phyloP scores from a whole-genome alignment of 1,140 invertebrate genomes.

The Drosophila subobscura region DNA sequence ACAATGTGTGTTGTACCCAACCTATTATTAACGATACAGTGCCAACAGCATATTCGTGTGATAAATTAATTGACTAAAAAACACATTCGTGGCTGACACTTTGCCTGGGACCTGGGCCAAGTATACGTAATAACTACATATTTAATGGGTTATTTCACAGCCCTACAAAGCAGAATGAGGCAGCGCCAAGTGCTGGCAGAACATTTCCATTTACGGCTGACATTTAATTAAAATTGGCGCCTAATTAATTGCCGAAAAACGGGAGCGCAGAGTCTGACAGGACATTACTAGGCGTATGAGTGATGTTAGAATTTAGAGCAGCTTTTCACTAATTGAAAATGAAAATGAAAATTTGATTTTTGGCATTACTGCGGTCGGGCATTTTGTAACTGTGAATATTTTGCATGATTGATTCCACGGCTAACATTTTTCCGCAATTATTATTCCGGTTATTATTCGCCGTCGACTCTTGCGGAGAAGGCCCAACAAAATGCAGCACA shows the following conservation, averaged over 20 bases:
- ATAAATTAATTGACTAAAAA: slow-evolving; percentile 68
- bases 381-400: slow-evolving; percentile 2
- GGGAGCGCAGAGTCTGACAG: slow-evolving; percentile 44
- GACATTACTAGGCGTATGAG: slow-evolving; percentile 66
- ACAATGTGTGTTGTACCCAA: not conserved
- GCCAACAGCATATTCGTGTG: slow-evolving; percentile 31
- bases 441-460: slow-evolving; percentile 14
- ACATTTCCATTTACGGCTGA: slow-evolving; percentile 43
- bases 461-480: not conserved
- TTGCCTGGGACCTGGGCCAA: slow-evolving; percentile 38
- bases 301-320: slow-evolving; percentile 41
- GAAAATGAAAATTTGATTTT: slow-evolving; percentile 45
- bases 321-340: slow-evolving; percentile 62
- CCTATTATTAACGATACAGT: slow-evolving; percentile 42
- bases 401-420: slow-evolving; percentile 43
- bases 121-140: slow-evolving; percentile 62
- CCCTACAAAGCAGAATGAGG: slow-evolving; percentile 18
- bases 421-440: slow-evolving; percentile 23
- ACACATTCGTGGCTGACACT: slow-evolving; percentile 54
- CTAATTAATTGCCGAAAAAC: slow-evolving; percentile 73
- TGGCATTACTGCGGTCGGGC: slow-evolving; percentile 31
- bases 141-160: slow-evolving; percentile 68
- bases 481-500: slow-evolving; percentile 26
- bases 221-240: slow-evolving; percentile 77
- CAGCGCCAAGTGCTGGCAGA: slow-evolving; percentile 41